Base-by-base conservation (phyloP, 2,888 invertebrate genomes). In the Tubiluchus corallicola region DNA sequence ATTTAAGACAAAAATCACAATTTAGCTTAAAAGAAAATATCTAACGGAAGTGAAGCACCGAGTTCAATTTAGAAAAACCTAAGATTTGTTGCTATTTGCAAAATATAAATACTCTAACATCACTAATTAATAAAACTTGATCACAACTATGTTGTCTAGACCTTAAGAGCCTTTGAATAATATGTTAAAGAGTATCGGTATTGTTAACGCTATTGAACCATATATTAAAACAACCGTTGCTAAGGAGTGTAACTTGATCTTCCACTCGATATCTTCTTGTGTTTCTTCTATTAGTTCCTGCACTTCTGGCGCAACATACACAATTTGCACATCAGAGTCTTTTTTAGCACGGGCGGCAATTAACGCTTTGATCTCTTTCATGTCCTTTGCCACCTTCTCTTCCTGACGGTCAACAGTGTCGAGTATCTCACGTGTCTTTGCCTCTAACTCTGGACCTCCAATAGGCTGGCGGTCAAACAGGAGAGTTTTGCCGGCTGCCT, bases 221-320 rank as follows among this genome's bases (percentile, higher is more conserved):
- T 59, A 61, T 3, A 62, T 49, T 41, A 57, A 51, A 5, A 59
- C 57, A 5, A 59, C 58, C 3, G 60, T 56, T 21, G 54, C 55
- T 40, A 62, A 42, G 4, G 60, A 53, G 47, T 58, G 60, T 18
- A 56, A 46, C 47, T 60, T 61, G 42, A 63, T 56, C 45, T 58
- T 59, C 53, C 55, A 53, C 44, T 63, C 60, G 17, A 64, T 38
- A 42, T 57, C 57, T 20, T 54, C 49, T 49, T 62, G 59, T 1
- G 60, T 57, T 16, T 55, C 51, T 18, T 54, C 51, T n/a, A 64
- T 45, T 45, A 62, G 46, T 5, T 49, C 46, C 42, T 58, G 52
- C 39, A 64, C 40, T 43, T 63, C 58, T 3, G 56, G 55, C 4
- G 57, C 59, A 20, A 60, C 54, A 52, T 61, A 61, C 4, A 63